These are phyloP conservation scores for Melanostoma mellinum DNA, from an alignment of 2,888 invertebrate species.

Conservation along the genomic window DNA sequence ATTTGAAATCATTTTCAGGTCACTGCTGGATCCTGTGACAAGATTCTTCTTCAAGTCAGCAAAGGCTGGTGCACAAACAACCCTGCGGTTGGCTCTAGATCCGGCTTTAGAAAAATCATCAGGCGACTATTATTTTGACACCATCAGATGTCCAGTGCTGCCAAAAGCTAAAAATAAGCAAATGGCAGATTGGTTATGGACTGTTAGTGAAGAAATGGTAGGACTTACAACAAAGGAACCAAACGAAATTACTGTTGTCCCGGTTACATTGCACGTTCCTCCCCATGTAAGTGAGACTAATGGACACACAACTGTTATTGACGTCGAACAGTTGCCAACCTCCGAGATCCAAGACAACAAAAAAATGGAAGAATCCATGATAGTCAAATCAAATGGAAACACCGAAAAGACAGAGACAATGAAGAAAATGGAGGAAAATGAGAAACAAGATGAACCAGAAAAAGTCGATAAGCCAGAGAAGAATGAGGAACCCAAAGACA, in stretches of 20 bases:
- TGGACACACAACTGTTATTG: conserved; percentile 57
- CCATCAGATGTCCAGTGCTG: conserved; percentile 83
- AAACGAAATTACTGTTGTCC: conserved; percentile 29
- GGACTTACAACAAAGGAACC: conserved; percentile 75
- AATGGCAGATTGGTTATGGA: conserved; percentile 85
- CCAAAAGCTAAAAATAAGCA: conserved; percentile 83
- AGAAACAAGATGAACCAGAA: conserved; percentile 40
- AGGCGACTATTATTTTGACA: conserved; percentile 84
- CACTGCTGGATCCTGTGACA: conserved; percentile 74
- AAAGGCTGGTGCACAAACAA: conserved; percentile 80
- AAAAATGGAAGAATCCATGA: conserved; percentile 52
- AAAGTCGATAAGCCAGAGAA: conserved; percentile 65
- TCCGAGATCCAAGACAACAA: conserved; percentile 49
- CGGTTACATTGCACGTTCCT: conserved; percentile 59
- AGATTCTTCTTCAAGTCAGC: conserved; percentile 78
- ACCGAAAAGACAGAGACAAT: conserved; percentile 57
- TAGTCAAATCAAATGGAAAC: conserved; percentile 33
- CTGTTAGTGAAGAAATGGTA: conserved; percentile 81
- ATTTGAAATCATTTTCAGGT: conserved; percentile 72
- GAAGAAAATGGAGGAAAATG: conserved; percentile 55
- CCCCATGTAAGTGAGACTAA: conserved; percentile 26
- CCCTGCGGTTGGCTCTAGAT: conserved; percentile 79
- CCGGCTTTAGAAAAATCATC: conserved; percentile 78
- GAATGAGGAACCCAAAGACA: not conserved
- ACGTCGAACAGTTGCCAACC: conserved; percentile 49